Conservation (phyloP, 2,113 vertebrate genomes). For the Coptodon bakossiorum region DNA sequence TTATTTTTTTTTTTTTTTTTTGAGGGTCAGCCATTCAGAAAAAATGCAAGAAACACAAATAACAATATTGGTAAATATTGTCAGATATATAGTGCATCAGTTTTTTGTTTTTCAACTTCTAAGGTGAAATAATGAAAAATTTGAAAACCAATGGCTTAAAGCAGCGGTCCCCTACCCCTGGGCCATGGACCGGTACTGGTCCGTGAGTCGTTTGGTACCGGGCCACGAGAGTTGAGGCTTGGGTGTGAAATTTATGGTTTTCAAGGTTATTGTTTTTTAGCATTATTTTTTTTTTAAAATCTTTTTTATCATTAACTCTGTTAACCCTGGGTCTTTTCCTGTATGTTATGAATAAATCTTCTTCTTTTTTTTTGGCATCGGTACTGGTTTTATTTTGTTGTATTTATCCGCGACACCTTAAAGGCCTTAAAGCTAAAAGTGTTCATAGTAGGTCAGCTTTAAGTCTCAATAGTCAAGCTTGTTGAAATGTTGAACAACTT, state of each 20-base stretch:
- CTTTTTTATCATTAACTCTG: fast-evolving
- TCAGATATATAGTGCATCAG: not conserved
- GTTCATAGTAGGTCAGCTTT: not conserved
- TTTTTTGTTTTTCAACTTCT: not conserved
- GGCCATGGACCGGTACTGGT: fast-evolving
- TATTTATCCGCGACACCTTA: not conserved
- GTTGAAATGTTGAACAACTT: not conserved
- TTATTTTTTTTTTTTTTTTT: not conserved
- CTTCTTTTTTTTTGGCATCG: fast-evolving
- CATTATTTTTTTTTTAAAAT: fast-evolving
- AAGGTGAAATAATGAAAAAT: too few species aligned
- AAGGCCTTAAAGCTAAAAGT: not conserved
- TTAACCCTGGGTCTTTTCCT: not conserved
- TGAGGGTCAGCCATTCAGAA: not conserved
- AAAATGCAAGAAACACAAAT: fast-evolving
- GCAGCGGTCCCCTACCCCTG: fast-evolving
- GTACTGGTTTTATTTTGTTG: not conserved
- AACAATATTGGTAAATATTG: not conserved
- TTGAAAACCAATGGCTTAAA: fast-evolving
- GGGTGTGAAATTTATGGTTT: not conserved
- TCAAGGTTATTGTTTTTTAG: not conserved
- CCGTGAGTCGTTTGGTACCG: fast-evolving
- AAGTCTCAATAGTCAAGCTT: not conserved
- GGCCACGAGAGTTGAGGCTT: fast-evolving
- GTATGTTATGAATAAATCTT: not conserved